These are phyloP conservation scores for Bombylius major DNA, from an alignment of 2,888 invertebrate genomes.

Conservation along the genomic window DNA sequence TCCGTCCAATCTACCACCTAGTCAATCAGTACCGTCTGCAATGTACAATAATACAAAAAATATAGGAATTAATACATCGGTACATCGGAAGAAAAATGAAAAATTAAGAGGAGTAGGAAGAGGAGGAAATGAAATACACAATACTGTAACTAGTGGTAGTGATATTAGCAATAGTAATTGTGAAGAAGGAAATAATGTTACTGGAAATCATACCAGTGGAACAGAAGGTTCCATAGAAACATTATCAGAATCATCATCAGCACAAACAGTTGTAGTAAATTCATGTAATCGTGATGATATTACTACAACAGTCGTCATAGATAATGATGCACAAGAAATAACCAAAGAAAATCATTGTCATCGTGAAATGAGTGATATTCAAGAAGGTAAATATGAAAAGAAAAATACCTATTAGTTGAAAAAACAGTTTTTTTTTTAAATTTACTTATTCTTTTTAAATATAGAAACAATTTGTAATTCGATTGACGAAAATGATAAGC, in stretches of 20 bases:
- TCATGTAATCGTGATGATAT: slow-evolving; percentile 3
- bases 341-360: slow-evolving; percentile 14
- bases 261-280: slow-evolving; percentile 20
- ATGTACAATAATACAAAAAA: slow-evolving; percentile 16
- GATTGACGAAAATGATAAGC: slow-evolving; percentile 14
- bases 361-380: slow-evolving; percentile 17
- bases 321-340: slow-evolving; percentile 1
- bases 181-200: background rate
- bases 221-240: slow-evolving; percentile 19
- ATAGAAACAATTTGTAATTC: slow-evolving; percentile 9
- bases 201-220: background rate
- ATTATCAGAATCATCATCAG: slow-evolving; percentile 23
- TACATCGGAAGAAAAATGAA: slow-evolving; percentile 1
- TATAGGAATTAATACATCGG: background rate
- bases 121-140: background rate
- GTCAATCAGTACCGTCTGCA: slow-evolving; percentile 25
- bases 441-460: background rate
- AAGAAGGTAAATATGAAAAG: slow-evolving; percentile 14
- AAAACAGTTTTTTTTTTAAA: background rate
- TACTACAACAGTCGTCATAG: background rate
- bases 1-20: slow-evolving; percentile 36
- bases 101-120: background rate
- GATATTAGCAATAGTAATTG: background rate
- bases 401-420: background rate
- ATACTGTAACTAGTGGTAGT: background rate